These are phyloP conservation scores for Pangasianodon gigas DNA, from an alignment of 2,113 vertebrate species.

Conservation along the genomic window DNA sequence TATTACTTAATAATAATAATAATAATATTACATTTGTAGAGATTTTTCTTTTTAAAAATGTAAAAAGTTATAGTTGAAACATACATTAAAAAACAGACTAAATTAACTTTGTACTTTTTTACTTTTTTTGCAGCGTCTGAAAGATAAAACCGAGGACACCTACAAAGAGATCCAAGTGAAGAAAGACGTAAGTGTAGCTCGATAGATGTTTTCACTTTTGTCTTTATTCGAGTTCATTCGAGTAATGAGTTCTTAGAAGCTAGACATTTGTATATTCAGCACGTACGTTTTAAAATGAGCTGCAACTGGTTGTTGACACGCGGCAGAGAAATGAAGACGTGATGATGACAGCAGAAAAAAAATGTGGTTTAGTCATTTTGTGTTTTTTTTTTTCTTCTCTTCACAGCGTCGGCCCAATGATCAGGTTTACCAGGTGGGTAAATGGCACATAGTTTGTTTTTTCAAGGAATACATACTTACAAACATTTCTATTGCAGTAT, in stretches of 20 bases:
- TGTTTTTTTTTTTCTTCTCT: not conserved
- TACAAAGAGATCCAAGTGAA: slow-evolving; percentile 65
- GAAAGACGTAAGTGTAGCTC: slow-evolving; percentile 55
- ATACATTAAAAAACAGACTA: not conserved
- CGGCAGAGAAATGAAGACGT: not conserved
- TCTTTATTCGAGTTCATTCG: not conserved
- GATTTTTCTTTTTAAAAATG: not conserved
- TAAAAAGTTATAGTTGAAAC: not conserved
- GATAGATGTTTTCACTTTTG: not conserved
- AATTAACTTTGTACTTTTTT: not conserved
- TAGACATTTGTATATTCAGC: not conserved
- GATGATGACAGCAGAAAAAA: not conserved
- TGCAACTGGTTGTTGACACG: not conserved
- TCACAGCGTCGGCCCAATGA: slow-evolving; percentile 64
- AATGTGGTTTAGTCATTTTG: not conserved
- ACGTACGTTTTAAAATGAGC: not conserved
- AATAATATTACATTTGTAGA: not conserved
- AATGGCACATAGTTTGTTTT: not conserved
- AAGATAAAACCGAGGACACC: slow-evolving; percentile 43
- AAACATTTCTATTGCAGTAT: not conserved
- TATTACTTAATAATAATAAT: too few species aligned
- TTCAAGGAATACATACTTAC: not conserved
- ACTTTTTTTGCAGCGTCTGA: slow-evolving; percentile 53
- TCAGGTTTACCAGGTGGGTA: slow-evolving; percentile 70
- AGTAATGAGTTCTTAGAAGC: not conserved